Base-by-base conservation (phyloP, 2,888 invertebrate species). In the Rotaria sp. region DNA sequence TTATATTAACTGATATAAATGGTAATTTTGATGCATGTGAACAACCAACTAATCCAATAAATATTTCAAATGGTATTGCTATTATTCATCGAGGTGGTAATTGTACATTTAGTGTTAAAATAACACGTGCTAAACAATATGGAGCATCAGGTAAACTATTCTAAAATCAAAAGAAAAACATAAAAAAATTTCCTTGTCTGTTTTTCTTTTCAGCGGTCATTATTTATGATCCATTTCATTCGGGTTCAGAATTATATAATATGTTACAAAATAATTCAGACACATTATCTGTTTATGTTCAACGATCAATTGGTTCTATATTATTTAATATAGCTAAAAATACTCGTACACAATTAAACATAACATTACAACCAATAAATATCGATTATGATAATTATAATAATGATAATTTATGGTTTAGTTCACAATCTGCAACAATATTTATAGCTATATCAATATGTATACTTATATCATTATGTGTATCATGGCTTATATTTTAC, bases 401-500 rank as follows among this genome's bases (percentile, higher is more conserved):
- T 45, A 8, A 80, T 45, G 26, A 41, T 38, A 45, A 41, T 45
- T 45, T 45, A 13, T 80, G 41, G 41, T 80, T 80, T 80, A 45
- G 80, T 13, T 45, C 45, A 15, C 45, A 80, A 80, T 80, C 80
- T 1, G 80, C 80, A 80, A 80, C 80, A 26, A 80, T 97, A 88
- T 96, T 97, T 92, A 96, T 97, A 87, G 96, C 96, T 88, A 95
- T 96, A 88, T 96, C 96, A 2, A 96, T 97, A 92, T 96, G 96
- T 89, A 95, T 97, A 87, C 93, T 96, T 89, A 96, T 96, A 96
- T 94, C 96, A 89, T 96, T 96, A 88, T 96, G 96, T 2, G 92
- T 96, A 89, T 95, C 96, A 41, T 97, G 96, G 96, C 93, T 97
- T 75, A 94, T 96, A 87, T 96, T 96, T 92, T 97, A 97, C 92